Evolutionary conservation across 2,888 invertebrate genomes (phyloP), one percentile per base, ranked within the genome.

Genomic region (Drosophila conformis): DNA sequence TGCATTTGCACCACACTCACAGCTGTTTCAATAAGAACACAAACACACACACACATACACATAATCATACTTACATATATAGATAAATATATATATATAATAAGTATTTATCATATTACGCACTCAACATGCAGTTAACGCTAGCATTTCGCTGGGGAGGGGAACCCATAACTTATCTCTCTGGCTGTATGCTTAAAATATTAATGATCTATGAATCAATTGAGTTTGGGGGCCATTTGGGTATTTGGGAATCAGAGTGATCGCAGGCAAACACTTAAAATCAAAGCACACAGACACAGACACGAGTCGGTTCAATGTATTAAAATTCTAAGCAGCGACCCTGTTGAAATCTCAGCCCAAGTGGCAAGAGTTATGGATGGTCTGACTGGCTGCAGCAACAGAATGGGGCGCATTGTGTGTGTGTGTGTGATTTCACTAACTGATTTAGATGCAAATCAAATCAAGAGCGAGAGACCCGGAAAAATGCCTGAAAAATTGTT

Each of bases 401-500:
- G 36, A 46, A 54, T 21, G 49, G 42, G 18, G 31, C 13, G 36
- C 49, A 40, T 35, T 65, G 54, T 62, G 49, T 68, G 53, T 60
- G 60, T 68, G 49, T 68, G 60, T 75, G 69, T 75, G 82, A 80
- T 85, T 82, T 85, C 78, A 81, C 84, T 74, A 86, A 83, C 85
- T 86, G 85, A 86, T 86, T 86, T 86, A 90, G 89, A 86, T 86
- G 90, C 85, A 86, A 86, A 86, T 86, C 85, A 81, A 86, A 86
- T 88, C 85, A 74, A 83, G 89, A 78, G 86, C 82, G 81, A 67
- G 53, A 52, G 36, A 36, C 46, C 74, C 59, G 74, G 80, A 71
- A 74, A 81, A 77, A 69, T 69, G 70, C 57, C 59, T 60, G 60
- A 70, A 83, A 78, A 83, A 83, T 77, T 81, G 78, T 63, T 83